Conservation (phyloP, 2,113 vertebrate genomes). For the Micromys minutus region DNA sequence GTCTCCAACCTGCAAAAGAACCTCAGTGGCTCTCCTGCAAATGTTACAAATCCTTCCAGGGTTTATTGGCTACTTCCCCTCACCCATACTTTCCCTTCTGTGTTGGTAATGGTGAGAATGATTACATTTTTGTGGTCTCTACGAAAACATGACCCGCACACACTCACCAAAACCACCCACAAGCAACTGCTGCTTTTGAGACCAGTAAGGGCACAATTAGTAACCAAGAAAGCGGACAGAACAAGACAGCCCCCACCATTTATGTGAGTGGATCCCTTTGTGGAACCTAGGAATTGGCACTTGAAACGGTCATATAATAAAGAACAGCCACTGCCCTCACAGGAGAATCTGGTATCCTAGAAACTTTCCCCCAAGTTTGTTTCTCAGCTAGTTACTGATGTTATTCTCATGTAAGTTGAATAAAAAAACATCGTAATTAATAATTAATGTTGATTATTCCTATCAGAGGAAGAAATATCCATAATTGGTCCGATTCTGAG, state of each 20-base stretch:
- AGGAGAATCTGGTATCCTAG: conserved; percentile 42
- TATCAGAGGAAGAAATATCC: background rate
- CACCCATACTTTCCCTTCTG: background rate
- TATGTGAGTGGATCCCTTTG: background rate
- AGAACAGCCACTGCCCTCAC: too few relatives aligned
- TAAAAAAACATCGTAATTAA: background rate
- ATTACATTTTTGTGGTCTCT: background rate
- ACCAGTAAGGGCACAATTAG: background rate
- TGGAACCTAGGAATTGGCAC: background rate
- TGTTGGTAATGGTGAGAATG: background rate
- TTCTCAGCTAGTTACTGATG: conserved; percentile 27
- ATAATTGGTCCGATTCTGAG: background rate
- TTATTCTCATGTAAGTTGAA: background rate
- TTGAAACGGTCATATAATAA: background rate
- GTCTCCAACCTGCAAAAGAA: background rate
- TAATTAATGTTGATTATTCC: background rate
- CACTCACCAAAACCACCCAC: background rate
- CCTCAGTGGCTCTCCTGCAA: background rate
- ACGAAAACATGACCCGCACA: background rate
- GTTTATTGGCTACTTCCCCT: too few relatives aligned
- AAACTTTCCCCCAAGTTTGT: background rate
- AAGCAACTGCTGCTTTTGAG: background rate
- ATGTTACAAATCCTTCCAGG: background rate
- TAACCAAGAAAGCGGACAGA: conserved; percentile 22
- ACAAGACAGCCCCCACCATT: background rate